Conservation (phyloP, 2,113 vertebrate genomes). For the Ochotona curzoniae region DNA sequence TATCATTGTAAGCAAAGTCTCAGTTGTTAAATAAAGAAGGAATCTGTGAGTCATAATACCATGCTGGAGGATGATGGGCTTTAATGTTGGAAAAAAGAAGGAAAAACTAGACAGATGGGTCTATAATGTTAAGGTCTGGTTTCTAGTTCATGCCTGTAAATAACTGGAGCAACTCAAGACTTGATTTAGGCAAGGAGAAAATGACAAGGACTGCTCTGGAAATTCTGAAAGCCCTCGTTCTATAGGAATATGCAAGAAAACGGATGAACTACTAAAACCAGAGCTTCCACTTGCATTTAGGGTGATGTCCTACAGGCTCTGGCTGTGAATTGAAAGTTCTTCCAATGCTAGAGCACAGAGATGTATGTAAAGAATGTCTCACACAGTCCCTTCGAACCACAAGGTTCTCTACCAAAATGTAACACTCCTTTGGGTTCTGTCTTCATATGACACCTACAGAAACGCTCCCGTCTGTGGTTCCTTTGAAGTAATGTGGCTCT, state of each 20-base stretch:
- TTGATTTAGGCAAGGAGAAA: neutral
- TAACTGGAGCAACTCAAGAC: neutral
- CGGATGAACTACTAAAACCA: neutral
- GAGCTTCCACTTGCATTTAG: no score
- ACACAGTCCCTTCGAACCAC: neutral
- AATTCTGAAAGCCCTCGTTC: neutral
- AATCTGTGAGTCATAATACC: neutral
- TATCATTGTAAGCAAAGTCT: neutral
- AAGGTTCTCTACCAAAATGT: no score
- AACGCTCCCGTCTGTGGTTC: neutral
- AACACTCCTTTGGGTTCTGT: neutral
- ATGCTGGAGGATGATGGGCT: neutral
- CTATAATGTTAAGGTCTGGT: neutral
- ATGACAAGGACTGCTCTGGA: neutral
- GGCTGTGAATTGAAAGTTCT: neutral
- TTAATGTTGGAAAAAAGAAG: neutral
- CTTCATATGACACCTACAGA: neutral
- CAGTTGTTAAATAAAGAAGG: neutral
- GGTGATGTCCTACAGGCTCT: neutral
- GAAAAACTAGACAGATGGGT: neutral
- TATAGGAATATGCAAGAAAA: neutral
- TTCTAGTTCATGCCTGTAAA: neutral
- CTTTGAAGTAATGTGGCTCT: constrained; percentile 26
- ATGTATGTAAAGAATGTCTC: accelerated
- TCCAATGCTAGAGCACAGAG: neutral